These are phyloP conservation scores for Hydropotes inermis DNA, from an alignment of 2,113 vertebrate genomes.

Conservation along the genomic window DNA sequence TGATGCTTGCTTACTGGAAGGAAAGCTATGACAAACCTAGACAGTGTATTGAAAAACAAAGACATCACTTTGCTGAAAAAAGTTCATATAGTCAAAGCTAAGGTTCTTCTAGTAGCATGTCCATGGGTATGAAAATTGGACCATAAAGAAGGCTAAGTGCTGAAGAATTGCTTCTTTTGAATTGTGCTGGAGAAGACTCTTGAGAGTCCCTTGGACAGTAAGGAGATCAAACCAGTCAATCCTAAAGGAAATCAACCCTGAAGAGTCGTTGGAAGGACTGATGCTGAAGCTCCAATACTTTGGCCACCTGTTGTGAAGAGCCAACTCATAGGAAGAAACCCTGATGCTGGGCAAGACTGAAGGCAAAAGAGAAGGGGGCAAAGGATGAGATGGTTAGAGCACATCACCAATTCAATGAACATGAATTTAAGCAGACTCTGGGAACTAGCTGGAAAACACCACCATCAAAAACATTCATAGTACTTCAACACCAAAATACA, in stretches of 20 bases:
- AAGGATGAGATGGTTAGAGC: background rate
- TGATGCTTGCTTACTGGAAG: background rate
- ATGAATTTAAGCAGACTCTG: background rate
- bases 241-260: background rate
- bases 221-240: background rate
- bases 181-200: background rate
- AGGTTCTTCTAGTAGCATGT: background rate
- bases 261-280: background rate
- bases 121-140: background rate
- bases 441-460: background rate
- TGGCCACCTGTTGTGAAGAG: background rate
- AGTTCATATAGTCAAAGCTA: background rate
- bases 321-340: background rate
- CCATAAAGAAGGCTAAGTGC: background rate
- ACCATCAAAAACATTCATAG: background rate
- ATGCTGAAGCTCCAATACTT: background rate
- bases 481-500: background rate
- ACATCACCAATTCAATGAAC: background rate
- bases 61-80: background rate
- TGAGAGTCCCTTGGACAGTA: background rate
- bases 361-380: background rate
- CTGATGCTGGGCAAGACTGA: background rate
- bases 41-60: background rate
- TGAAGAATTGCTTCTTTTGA: background rate
- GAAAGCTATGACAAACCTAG: background rate